These are phyloP conservation scores for Sciaenops ocellatus DNA, from an alignment of 2,797 vertebrate genomes.

Conservation along the genomic window DNA sequence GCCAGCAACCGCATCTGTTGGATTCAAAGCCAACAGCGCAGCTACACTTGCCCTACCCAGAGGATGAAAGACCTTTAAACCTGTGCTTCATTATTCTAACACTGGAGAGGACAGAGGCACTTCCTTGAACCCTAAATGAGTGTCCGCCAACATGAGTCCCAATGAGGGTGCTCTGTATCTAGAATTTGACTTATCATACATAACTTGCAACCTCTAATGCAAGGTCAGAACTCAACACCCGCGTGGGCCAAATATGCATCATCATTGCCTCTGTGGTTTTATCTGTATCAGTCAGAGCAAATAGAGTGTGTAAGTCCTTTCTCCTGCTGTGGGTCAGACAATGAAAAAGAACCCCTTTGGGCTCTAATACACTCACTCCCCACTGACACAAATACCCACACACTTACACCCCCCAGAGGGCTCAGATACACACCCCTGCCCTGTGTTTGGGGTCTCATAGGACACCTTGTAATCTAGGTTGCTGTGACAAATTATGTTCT, in stretches of 20 bases:
- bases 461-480: conserved; percentile 69
- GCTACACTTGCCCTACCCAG: conserved; percentile 3
- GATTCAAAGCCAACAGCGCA: conserved; percentile 37
- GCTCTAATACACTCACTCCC: conserved; percentile 25
- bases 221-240: conserved; percentile 47
- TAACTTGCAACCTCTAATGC: conserved; percentile 42
- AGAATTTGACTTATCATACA: conserved; percentile 47
- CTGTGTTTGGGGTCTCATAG: conserved; percentile 49
- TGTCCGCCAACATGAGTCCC: conserved; percentile 21
- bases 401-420: conserved; percentile 33
- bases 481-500: conserved; percentile 71
- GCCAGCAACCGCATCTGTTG: conserved; percentile 42
- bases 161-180: conserved; percentile 20
- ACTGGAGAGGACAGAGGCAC: conserved; percentile 3
- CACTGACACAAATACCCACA: conserved; percentile 46
- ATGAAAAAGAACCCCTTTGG: conserved; percentile 50
- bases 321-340: conserved; percentile 45
- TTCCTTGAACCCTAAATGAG: conserved; percentile 38
- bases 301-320: conserved; percentile 53
- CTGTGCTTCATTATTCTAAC: conserved; percentile 37
- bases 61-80: conserved; percentile 42
- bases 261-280: conserved; percentile 24
- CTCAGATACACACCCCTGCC: conserved; percentile 40
- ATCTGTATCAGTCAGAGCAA: conserved; percentile 49
- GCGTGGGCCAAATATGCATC: conserved; percentile 36